These are phyloP conservation scores for Leucoraja ocellata DNA, from an alignment of 2,797 vertebrate genomes.

Conservation along the genomic window DNA sequence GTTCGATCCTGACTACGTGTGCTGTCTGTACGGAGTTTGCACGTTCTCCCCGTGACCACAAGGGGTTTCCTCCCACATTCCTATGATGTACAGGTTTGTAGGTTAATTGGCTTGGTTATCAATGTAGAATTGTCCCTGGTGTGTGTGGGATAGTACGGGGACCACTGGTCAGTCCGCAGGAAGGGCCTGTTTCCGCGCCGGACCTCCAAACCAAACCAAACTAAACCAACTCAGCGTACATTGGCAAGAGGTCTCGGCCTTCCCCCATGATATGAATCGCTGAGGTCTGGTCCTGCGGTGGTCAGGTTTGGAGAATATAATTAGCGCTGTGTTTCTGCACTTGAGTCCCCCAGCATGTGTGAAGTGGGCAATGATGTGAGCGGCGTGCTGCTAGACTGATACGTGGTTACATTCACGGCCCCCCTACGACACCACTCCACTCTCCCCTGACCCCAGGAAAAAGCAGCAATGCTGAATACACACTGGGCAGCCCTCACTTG, in stretches of 20 bases:
- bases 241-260: neutral
- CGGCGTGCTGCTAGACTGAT: neutral
- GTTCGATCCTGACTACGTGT: no score
- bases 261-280: neutral
- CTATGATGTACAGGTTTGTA: no score
- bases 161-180: no score
- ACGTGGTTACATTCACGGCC: neutral
- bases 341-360: neutral
- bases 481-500: neutral
- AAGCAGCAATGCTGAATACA: neutral
- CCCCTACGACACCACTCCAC: neutral
- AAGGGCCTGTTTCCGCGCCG: no score
- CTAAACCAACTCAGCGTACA: no score
- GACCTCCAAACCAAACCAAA: no score
- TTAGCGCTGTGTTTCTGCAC: neutral
- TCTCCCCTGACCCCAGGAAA: neutral
- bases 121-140: no score
- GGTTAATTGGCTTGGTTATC: no score
- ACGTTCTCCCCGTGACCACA: no score
- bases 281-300: neutral
- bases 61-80: no score
- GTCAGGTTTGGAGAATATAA: neutral
- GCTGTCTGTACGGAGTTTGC: no score
- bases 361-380: neutral
- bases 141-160: no score